Percentiles rank a stretch among this genome's conserved stretches.
Conservation (phyloP, 2,888 invertebrate species). For the Lasioglossum figueresi region DNA sequence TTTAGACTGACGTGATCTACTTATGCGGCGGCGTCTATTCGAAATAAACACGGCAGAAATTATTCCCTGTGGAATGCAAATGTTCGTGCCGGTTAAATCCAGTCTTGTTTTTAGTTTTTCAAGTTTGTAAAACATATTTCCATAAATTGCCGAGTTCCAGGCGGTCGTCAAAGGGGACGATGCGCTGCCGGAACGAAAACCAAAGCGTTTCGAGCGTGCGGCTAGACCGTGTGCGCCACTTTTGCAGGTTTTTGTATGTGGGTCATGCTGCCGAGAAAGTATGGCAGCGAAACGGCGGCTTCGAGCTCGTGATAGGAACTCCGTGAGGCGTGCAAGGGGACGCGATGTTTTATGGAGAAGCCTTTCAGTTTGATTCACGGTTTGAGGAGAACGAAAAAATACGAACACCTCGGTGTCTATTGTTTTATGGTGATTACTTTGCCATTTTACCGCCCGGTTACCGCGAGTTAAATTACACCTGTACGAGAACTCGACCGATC, state of each 20-base stretch:
- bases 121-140: not conserved
- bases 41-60: not conserved
- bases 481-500: not conserved
- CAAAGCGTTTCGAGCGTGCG: not conserved
- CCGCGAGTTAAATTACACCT: not conserved
- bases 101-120: not conserved
- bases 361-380: conserved; percentile 14
- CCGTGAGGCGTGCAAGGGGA: not conserved
- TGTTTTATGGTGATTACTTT: conserved; percentile 4
- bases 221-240: not conserved
- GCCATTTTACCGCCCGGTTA: not conserved
- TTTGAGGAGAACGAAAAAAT: not conserved
- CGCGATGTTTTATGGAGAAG: conserved; percentile 6
- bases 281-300: not conserved
- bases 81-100: not conserved
- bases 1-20: not conserved
- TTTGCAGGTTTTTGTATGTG: not conserved
- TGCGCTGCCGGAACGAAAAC: not conserved
- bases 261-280: not conserved
- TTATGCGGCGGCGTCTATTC: not conserved
- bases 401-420: conserved; percentile 2
- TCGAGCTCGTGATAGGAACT: not conserved
- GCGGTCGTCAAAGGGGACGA: not conserved
- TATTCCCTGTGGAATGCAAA: not conserved
- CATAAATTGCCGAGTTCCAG: not conserved